These are phyloP conservation scores for Bradypus variegatus DNA, from an alignment of 2,797 vertebrate species.

Conservation along the genomic window DNA sequence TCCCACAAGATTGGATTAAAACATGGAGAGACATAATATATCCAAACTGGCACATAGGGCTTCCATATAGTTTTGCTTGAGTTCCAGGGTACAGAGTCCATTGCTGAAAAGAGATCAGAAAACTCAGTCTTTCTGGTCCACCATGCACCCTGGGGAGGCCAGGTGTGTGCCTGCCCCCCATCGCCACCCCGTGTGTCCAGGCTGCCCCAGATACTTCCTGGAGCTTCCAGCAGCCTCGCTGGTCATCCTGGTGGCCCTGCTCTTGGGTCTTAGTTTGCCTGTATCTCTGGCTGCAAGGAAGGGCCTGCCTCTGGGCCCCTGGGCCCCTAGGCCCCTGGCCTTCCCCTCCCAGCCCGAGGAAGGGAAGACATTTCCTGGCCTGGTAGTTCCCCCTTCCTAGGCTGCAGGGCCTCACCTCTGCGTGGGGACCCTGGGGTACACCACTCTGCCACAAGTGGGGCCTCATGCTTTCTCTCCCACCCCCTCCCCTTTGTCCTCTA, in stretches of 20 bases:
- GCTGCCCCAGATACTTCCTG: not conserved
- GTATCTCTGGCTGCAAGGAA: not conserved
- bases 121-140: too few relatives aligned
- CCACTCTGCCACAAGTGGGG: not conserved
- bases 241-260: not conserved
- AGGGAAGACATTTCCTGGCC: not conserved
- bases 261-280: not conserved
- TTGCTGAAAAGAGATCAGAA: too few relatives aligned
- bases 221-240: not conserved
- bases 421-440: too few relatives aligned
- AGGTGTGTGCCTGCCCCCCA: too few relatives aligned
- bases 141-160: too few relatives aligned
- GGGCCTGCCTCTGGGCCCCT: not conserved
- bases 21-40: too few relatives aligned
- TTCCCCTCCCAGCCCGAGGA: not conserved
- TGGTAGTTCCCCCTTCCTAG: not conserved
- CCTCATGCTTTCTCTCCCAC: not conserved
- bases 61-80: too few relatives aligned
- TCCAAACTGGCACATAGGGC: too few relatives aligned
- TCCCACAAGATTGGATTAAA: too few relatives aligned
- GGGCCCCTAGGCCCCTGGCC: not conserved
- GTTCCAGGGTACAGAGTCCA: too few relatives aligned
- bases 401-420: not conserved
- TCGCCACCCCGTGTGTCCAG: not conserved
- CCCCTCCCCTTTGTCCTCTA: not conserved